These are phyloP conservation scores for Dasysyrphus tricinctus DNA, from an alignment of 2,888 invertebrate genomes.

Conservation along the genomic window DNA sequence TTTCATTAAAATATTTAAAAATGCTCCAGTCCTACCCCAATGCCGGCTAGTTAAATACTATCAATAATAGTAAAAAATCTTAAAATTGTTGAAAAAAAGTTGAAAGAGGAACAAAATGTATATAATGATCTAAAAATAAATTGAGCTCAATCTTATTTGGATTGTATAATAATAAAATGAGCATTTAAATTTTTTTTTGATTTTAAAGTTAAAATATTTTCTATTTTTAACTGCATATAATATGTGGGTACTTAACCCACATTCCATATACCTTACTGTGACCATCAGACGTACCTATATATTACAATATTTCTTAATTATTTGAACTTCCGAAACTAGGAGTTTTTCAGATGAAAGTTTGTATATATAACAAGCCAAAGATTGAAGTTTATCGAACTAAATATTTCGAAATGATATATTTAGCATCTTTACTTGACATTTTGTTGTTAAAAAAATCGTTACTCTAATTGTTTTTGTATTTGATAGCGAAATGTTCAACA, in stretches of 20 bases:
- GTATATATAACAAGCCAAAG: neutral
- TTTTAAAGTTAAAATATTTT: neutral
- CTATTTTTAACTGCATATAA: neutral
- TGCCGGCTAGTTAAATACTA: neutral
- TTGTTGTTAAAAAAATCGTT: neutral
- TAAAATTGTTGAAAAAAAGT: neutral
- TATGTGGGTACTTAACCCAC: conserved; percentile 5
- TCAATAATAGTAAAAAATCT: neutral
- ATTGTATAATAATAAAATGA: neutral
- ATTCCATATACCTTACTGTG: neutral
- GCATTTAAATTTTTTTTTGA: neutral
- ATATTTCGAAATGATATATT: too few relatives aligned
- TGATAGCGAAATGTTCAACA: neutral
- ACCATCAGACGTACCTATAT: neutral
- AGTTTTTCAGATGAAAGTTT: neutral
- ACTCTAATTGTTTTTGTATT: neutral
- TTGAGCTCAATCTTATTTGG: neutral
- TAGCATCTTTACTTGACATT: neutral
- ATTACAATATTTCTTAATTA: neutral
- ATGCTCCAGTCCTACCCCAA: too few relatives aligned
- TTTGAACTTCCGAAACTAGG: neutral
- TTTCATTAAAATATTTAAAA: too few relatives aligned
- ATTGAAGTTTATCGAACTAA: neutral
- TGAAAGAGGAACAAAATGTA: too few relatives aligned
- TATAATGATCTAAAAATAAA: neutral